These are phyloP conservation scores for Brachyistius frenatus DNA, from an alignment of 2,113 vertebrate species.

Conservation along the genomic window DNA sequence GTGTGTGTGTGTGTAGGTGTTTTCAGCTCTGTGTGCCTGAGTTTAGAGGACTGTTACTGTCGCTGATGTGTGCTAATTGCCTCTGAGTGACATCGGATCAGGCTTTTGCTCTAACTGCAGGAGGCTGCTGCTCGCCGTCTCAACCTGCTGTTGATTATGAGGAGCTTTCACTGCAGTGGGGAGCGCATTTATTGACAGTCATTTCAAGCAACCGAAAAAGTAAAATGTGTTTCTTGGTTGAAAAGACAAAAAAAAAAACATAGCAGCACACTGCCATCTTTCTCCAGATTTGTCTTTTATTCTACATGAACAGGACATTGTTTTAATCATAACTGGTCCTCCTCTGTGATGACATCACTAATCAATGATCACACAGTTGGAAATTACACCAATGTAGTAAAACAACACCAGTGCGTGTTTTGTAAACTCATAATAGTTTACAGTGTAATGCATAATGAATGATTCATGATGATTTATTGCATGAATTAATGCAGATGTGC, in stretches of 20 bases:
- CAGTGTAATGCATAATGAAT: not conserved
- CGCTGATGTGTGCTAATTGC: conserved; percentile 44
- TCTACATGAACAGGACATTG: not conserved
- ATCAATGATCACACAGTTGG: no score
- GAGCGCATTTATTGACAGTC: conserved; percentile 33
- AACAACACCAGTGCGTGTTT: not conserved
- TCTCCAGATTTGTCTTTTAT: not conserved
- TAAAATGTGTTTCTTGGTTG: not conserved
- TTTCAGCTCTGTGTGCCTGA: not conserved
- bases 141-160: conserved; percentile 57
- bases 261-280: not conserved
- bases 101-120: conserved; percentile 27
- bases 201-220: not conserved
- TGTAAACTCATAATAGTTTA: not conserved
- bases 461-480: no score
- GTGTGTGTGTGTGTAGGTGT: conserved; percentile 12
- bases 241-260: not conserved
- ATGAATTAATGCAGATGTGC: no score
- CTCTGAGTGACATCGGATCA: conserved; percentile 52
- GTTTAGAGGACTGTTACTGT: conserved; percentile 20
- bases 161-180: conserved; percentile 8
- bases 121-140: conserved; percentile 34
- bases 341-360: no score
- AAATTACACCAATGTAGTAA: not conserved
- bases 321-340: no score